Conservation (phyloP, 2,888 invertebrate species). For the Rhynchonema sp. region DNA sequence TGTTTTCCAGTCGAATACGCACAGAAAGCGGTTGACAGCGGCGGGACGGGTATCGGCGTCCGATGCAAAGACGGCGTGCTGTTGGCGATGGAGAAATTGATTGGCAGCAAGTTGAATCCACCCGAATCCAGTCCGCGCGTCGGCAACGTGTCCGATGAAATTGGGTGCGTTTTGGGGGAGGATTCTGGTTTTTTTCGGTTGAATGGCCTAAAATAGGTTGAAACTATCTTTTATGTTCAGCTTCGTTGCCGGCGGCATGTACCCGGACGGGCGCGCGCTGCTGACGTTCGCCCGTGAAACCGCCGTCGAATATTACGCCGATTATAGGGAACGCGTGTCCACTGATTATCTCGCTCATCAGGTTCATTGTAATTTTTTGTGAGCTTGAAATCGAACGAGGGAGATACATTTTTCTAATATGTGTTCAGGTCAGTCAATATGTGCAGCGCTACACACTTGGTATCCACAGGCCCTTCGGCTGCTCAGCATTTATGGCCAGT, state of each 20-base stretch:
- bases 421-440: neutral
- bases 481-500: constrained; percentile 61
- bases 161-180: no score
- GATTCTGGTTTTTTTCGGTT: no score
- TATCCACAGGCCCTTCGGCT: constrained; percentile 93
- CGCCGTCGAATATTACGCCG: constrained; percentile 70
- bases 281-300: constrained; percentile 54
- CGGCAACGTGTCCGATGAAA: neutral
- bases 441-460: constrained; percentile 49
- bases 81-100: constrained; percentile 87
- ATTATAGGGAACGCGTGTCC: constrained; percentile 70
- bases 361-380: constrained; percentile 10
- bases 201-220: no score
- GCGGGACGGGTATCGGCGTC: constrained; percentile 75
- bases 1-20: constrained; percentile 62
- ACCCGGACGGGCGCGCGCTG: constrained; percentile 22
- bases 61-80: constrained; percentile 89
- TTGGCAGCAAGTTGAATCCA: constrained; percentile 70
- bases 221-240: neutral
- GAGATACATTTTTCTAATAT: no score
- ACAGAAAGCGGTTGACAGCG: constrained; percentile 92
- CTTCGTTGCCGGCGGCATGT: constrained; percentile 16
- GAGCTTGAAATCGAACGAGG: no score
- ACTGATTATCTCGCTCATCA: constrained; percentile 39
- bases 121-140: constrained; percentile 26